phyloP scores from a whole-genome alignment of 1,140 invertebrate species.

The Lethrus apterus region DNA sequence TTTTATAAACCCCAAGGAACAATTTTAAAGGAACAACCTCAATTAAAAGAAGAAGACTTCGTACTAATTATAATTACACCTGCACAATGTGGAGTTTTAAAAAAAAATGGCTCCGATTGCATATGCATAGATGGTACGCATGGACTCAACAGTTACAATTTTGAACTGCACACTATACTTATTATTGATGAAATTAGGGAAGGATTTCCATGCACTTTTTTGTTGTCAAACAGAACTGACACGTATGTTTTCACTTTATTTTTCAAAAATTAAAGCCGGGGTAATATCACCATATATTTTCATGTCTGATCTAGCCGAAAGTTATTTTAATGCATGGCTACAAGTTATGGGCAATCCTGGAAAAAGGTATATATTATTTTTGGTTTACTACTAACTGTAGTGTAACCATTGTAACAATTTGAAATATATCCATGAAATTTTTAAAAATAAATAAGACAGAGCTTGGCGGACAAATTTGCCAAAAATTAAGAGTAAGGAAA shows the following conservation, averaged over 20 bases:
- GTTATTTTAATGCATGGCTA: slow-evolving; percentile 19
- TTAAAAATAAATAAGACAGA: too few relatives aligned
- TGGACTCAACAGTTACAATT: slow-evolving; percentile 12
- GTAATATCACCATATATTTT: slow-evolving; percentile 15
- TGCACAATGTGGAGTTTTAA: neutral
- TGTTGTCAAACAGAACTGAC: neutral
- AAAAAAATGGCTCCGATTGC: too few relatives aligned
- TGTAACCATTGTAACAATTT: too few relatives aligned
- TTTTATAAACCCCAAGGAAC: slow-evolving; percentile 16
- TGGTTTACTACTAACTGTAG: neutral
- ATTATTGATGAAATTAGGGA: slow-evolving; percentile 16
- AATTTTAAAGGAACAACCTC: neutral
- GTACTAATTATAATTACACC: neutral
- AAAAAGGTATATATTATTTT: too few relatives aligned
- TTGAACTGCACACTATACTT: slow-evolving; percentile 15
- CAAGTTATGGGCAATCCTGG: slow-evolving; percentile 12
- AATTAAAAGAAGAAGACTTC: neutral
- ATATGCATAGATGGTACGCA: slow-evolving; percentile 15
- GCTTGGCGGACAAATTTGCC: too few relatives aligned
- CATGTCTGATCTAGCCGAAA: slow-evolving; percentile 19
- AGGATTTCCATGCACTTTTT: slow-evolving; percentile 17
- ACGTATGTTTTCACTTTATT: too few relatives aligned
- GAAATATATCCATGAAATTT: too few relatives aligned
- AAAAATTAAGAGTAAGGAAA: too few relatives aligned
- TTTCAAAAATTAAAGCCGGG: too few relatives aligned